Evolutionary conservation across 2,113 vertebrate species (phyloP), one percentile per base, ranked within the genome.

Genomic region (Zosterops lateralis): DNA sequence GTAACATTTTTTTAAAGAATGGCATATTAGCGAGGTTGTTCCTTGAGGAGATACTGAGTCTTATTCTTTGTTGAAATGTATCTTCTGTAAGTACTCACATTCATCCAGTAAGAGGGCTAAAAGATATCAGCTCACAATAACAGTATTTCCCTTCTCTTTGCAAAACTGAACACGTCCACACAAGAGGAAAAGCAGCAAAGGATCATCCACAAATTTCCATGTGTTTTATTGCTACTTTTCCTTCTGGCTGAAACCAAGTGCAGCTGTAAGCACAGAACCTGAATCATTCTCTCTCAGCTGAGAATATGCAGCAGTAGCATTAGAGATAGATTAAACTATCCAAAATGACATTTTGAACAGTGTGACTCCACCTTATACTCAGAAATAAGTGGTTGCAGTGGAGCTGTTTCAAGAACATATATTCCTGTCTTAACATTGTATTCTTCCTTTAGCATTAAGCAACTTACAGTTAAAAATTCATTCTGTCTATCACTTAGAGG

Each of bases 171-270:
- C 40, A 57, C 2, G 1, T 20, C 36, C 40, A 34, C 28, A 58
- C 17, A 61, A 54, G 84, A 75, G 5, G 38, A 78, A 79, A 90
- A 76, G 65, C 14, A 82, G 42, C 57, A 60, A 89, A 94, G 45
- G 62, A 84, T 92, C 68, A 32, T 57, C 36, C 31, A 36, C 80
- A 73, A 61, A 91, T 92, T 95, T 92, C 74, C 65, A 77, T 72
- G 62, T 1, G 14, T 42, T 84, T 90, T 94, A 94, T 92, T 91
- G 81, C 70, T 93, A 16, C 77, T 84, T 84, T 87, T 81, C 84
- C 54, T 95, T 89, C 92, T 87, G 73, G 57, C 53, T 84, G 84
- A 89, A 94, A 72, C 45, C 70, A 72, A 89, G 58, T 50, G 53
- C 29, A 89, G 61, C 31, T 4, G 0, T 47, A 89, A 91, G 38